A percentile compares a stretch with the other conserved stretches of the same genome.
Evolutionary conservation across 2,888 invertebrate genomes (phyloP).

Genomic region (Parnassius smintheus): DNA sequence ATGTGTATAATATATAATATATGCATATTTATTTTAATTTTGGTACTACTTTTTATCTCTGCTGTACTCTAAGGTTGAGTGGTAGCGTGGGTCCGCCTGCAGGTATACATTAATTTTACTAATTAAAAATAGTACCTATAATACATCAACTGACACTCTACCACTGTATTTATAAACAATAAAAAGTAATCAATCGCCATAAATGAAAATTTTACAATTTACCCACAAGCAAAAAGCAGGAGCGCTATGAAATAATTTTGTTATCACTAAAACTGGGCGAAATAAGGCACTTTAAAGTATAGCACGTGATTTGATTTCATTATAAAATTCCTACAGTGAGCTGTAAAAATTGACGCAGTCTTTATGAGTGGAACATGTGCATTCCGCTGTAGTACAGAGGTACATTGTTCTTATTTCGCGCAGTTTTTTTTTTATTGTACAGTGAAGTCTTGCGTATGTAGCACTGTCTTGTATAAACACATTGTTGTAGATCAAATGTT

Average conservation of each 20-base stretch:
- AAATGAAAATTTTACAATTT: too few species aligned
- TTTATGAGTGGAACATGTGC: constrained; percentile 11
- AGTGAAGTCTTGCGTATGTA: background rate
- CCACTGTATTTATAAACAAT: too few species aligned
- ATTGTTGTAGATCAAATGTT: background rate
- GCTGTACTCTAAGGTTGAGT: too few species aligned
- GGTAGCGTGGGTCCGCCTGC: too few species aligned
- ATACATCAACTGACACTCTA: too few species aligned
- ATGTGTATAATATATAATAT: too few species aligned
- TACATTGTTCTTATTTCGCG: constrained; percentile 5
- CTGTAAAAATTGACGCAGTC: constrained; percentile 7
- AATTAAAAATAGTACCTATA: too few species aligned
- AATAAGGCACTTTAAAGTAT: constrained; percentile 13
- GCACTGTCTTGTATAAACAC: constrained; percentile 1
- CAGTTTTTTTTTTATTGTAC: constrained; percentile 7
- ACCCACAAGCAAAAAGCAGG: too few species aligned
- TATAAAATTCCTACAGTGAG: constrained; percentile 13
- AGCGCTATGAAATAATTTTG: background rate
- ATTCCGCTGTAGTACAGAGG: constrained; percentile 3
- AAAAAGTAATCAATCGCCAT: too few species aligned
- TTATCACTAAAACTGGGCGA: background rate
- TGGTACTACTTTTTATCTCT: too few species aligned
- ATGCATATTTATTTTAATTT: too few species aligned
- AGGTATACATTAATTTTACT: too few species aligned
- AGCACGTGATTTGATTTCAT: constrained; percentile 10